These are phyloP conservation scores for Lasiurus borealis DNA, from an alignment of 2,113 vertebrate species.

Conservation along the genomic window DNA sequence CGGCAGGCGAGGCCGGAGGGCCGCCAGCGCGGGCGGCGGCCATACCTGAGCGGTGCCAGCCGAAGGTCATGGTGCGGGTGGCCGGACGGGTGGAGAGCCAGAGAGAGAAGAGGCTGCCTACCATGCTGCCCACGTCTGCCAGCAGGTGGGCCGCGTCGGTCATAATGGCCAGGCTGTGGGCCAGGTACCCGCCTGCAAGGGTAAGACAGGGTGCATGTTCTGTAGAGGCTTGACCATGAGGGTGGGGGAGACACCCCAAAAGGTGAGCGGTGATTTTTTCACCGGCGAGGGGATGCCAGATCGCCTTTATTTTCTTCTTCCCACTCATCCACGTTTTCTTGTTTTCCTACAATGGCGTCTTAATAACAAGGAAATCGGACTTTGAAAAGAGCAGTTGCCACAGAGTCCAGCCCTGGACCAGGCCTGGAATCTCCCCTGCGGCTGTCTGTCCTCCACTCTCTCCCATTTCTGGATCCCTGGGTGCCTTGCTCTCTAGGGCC, in stretches of 20 bases:
- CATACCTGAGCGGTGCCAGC: slow-evolving; percentile 97
- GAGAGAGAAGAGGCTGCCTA: slow-evolving; percentile 97
- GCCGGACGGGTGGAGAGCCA: slow-evolving; percentile 95
- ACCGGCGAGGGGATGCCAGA: neutral
- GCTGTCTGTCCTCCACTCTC: neutral
- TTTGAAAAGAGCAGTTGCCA: neutral
- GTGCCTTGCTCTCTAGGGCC: neutral
- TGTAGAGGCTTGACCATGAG: neutral
- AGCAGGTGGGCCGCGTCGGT: slow-evolving; percentile 96
- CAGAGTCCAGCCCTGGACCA: neutral
- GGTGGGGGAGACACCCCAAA: neutral
- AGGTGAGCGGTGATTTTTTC: neutral
- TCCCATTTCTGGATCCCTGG: neutral
- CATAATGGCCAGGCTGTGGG: slow-evolving; percentile 98
- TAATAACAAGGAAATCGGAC: neutral
- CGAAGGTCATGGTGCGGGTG: slow-evolving; percentile 95
- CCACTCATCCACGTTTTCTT: neutral
- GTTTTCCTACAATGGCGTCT: slow-evolving; percentile 21
- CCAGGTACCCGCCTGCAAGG: slow-evolving; percentile 87
- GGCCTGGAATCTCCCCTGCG: neutral
- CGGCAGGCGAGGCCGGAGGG: neutral
- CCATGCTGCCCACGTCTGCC: slow-evolving; percentile 97
- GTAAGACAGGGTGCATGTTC: neutral
- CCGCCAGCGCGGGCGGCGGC: neutral
- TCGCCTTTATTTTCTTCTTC: neutral